Evolutionary conservation across 2,888 invertebrate species (phyloP), one percentile per base, ranked within the genome.

Genomic region (Mechanitis messenoides): DNA sequence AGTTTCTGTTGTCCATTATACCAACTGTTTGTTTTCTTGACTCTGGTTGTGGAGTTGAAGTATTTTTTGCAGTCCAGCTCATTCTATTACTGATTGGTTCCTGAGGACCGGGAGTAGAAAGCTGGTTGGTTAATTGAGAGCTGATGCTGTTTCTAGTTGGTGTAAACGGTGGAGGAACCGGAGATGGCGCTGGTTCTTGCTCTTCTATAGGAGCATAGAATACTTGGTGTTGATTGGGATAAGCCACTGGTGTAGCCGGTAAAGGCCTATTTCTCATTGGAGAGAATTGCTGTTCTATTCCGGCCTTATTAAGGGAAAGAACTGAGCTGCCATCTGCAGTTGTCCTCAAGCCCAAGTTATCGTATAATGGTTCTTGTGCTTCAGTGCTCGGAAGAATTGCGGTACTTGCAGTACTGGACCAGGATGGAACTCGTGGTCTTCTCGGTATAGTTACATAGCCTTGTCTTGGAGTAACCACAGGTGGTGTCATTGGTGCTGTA

Each of bases 371-470:
- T 74, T 96, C 95, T 61, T 92, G 91, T 38, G 92, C 87, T 71
- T 92, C 92, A 53, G 91, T 80, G 68, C 88, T 87, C 5, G 86
- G 88, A 12, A 79, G 72, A 68, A 92, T 85, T 66, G 90, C 87
- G 3, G 92, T 83, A 85, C 92, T 75, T 80, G 93, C 74, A 81
- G 93, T 83, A 91, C 94, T 80, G 80, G 94, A 94, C 95, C 96
- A 96, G 75, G 95, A 95, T 1, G 95, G 95, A 0, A 95, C 95
- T 67, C 96, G 90, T 0, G 96, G 96, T 74, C 96, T 91, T 69
- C 96, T 91, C 0, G 96, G 96, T 64, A 97, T 96, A 20, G 96
- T 96, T 53, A 96, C 96, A 79, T 96, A 96, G 11, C 96, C 96
- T 78, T 95, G 95, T 67, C 94, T 92, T 3, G 94, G 94, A 33